Evolutionary conservation across 1,140 invertebrate species (phyloP), one percentile per base, ranked within the genome.

Genomic region (Galleria mellonella): DNA sequence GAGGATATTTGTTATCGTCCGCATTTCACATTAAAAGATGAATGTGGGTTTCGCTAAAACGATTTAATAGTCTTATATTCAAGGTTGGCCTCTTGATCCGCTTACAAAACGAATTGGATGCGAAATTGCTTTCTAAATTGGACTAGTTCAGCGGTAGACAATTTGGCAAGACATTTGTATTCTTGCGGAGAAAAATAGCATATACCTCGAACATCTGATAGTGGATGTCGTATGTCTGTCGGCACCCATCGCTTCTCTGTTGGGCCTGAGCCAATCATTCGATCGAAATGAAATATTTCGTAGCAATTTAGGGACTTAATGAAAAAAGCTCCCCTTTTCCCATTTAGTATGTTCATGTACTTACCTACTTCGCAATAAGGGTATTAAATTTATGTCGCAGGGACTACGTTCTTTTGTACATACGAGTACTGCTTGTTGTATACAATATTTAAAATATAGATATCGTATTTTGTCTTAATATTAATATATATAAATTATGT

Each of bases 151-250:
- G 71, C 65, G 70, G 72, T 68, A 84, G 77, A 84, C 77, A 82
- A 81, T 84, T 84, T 82, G 81, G 77, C 76, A 82, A 82, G 76
- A 74, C 77, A 84, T 84, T 84, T 84, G 81, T 84, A 84, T 84
- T 84, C 78, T 72, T 72, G 67, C 52, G 62, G 71, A 82, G 81
- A 79, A 78, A 84, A 82, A 84, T 84, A 78, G 75, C 74, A 70
- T 69, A 66, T 74, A 73, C 72, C 66, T 59, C 63, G 64, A 73
- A 70, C 76, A 78, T 83, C 79, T 78, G 79, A 83, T 79, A 79
- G 66, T 55, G 63, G 63, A 55, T 57, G 67, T 57, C 66, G 62
- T 51, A 64, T 62, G 58, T 54, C 67, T 71, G 73, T 79, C 74
- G 65, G 59, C 70, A 59, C 53, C 51, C 64, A 51, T 55, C 62